phyloP scores from a whole-genome alignment of 2,113 vertebrate genomes.

The Tragelaphus buxtoni region DNA sequence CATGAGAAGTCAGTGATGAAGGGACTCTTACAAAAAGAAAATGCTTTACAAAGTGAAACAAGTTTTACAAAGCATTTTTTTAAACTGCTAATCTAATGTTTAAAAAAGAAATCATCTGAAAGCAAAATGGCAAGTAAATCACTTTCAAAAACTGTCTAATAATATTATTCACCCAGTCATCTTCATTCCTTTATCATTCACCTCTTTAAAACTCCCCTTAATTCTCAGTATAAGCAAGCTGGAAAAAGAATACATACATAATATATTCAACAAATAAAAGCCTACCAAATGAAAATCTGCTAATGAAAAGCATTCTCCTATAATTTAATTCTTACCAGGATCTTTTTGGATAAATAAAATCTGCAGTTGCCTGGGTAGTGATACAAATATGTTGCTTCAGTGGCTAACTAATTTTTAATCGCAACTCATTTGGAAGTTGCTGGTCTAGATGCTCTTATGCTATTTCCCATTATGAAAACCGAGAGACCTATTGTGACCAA shows the following conservation, averaged over 20 bases:
- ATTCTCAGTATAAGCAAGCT: background rate
- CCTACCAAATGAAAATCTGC: background rate
- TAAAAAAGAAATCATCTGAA: background rate
- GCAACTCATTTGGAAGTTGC: constrained; percentile 7
- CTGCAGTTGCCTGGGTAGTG: background rate
- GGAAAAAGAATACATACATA: background rate
- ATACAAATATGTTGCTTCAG: background rate
- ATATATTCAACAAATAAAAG: background rate
- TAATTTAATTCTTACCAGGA: constrained; percentile 9
- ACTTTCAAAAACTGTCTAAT: background rate
- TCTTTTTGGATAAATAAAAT: background rate
- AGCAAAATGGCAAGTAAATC: background rate
- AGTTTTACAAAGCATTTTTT: constrained; percentile 78
- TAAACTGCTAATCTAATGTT: constrained; percentile 65
- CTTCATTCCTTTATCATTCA: background rate
- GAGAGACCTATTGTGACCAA: background rate
- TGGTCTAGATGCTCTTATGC: background rate
- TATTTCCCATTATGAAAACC: background rate
- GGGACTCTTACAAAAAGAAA: constrained; percentile 63
- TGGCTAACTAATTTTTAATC: background rate
- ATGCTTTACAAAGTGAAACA: constrained; percentile 61
- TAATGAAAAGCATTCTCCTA: background rate
- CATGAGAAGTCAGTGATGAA: constrained; percentile 82
- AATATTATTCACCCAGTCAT: background rate
- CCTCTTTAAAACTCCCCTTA: background rate